Evolutionary conservation across 2,888 invertebrate species (phyloP).

Genomic region (Cryptops parisi): DNA sequence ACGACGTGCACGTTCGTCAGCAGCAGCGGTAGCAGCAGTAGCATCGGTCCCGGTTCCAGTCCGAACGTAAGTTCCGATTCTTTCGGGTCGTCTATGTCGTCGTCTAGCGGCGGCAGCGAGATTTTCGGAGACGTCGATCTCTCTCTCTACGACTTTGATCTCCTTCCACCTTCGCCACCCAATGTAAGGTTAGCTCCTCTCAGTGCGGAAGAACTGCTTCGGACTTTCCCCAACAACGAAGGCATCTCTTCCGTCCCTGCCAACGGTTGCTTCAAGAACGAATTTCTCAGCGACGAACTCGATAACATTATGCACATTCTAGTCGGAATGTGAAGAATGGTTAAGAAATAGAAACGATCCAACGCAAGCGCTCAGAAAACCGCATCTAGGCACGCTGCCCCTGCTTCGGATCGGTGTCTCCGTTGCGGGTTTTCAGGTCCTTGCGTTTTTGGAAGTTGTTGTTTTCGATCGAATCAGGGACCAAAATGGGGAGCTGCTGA

Average conservation of each 20-base stretch:
- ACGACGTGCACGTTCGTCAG: not conserved
- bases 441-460: too few species aligned
- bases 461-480: not conserved
- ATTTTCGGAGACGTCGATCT: conserved; percentile 41
- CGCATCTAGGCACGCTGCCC: too few species aligned
- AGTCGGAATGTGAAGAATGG: conserved; percentile 37
- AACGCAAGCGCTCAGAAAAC: too few species aligned
- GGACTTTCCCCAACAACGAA: conserved; percentile 27
- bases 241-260: conserved; percentile 7
- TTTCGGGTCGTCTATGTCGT: conserved; percentile 13
- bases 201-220: conserved; percentile 33
- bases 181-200: conserved; percentile 26
- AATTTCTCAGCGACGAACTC: conserved; percentile 37
- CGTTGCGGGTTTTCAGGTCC: too few species aligned
- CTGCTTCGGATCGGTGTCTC: too few species aligned
- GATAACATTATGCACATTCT: conserved; percentile 54
- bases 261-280: conserved; percentile 18
- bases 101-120: conserved; percentile 20
- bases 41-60: conserved; percentile 8
- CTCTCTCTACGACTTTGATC: conserved; percentile 40
- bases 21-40: conserved; percentile 10
- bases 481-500: not conserved
- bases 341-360: too few species aligned
- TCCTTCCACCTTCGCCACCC: conserved; percentile 29
- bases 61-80: conserved; percentile 34